Evolutionary conservation across 2,888 invertebrate genomes (phyloP).

Genomic region (Cerastis leucographa): DNA sequence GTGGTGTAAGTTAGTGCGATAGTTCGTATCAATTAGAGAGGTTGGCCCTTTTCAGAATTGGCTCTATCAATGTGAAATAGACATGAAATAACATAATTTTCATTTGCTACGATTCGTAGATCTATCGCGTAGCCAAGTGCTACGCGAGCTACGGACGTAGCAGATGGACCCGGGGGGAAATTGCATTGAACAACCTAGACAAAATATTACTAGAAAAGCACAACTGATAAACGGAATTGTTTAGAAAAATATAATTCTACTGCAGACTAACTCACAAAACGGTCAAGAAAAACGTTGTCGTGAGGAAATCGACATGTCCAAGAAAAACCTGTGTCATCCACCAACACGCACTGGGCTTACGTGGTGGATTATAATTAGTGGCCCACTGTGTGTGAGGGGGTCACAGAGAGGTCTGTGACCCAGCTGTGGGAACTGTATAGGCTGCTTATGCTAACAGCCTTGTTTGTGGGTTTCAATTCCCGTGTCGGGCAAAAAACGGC

Average conservation of each 20-base stretch:
- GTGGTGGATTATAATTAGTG: not conserved
- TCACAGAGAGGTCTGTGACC: too few relatives aligned
- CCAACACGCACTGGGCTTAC: not conserved
- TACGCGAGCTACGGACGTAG: slow-evolving; percentile 38
- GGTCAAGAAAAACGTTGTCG: not conserved
- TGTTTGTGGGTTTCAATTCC: too few relatives aligned
- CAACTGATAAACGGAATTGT: too few relatives aligned
- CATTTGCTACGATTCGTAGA: not conserved
- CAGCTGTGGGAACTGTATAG: too few relatives aligned
- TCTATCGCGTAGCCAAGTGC: slow-evolving; percentile 24
- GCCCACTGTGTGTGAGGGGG: not conserved
- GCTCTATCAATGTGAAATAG: not conserved
- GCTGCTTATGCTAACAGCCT: too few relatives aligned
- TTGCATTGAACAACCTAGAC: not conserved
- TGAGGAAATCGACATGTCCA: not conserved
- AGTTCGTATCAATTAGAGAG: slow-evolving; percentile 7
- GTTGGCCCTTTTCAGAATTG: not conserved
- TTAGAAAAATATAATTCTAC: too few relatives aligned
- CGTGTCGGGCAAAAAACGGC: not conserved
- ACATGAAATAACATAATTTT: not conserved
- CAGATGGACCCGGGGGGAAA: not conserved
- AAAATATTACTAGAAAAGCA: too few relatives aligned
- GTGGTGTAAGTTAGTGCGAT: slow-evolving; percentile 36
- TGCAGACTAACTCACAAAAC: not conserved
- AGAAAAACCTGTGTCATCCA: not conserved